Evolutionary conservation across 2,797 vertebrate genomes (phyloP).

Genomic region (Rhinophrynus dorsalis): DNA sequence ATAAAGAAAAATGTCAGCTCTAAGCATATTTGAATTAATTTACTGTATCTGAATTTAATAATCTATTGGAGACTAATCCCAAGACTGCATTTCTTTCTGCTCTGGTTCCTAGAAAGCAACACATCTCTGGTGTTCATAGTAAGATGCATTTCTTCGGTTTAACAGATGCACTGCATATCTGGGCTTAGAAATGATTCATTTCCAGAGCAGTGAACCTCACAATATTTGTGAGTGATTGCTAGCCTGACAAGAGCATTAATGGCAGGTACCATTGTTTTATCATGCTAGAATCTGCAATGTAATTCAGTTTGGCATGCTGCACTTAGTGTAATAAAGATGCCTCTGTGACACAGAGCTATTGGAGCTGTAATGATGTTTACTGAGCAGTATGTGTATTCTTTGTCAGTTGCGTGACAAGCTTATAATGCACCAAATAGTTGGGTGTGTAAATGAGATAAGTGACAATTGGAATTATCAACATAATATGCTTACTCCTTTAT

Average conservation of each 20-base stretch:
- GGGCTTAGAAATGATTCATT: conserved; percentile 36
- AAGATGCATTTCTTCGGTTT: conserved; percentile 10
- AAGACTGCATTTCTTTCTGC: no score
- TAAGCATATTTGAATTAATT: no score
- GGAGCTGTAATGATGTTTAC: conserved; percentile 30
- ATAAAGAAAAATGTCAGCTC: no score
- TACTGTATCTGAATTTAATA: no score
- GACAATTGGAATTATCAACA: conserved; percentile 25
- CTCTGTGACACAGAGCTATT: not conserved
- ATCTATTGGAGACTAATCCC: no score
- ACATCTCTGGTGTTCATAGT: not conserved
- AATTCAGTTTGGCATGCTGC: conserved; percentile 31
- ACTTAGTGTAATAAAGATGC: conserved; percentile 27
- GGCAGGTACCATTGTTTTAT: conserved; percentile 36
- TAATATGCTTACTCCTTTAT: conserved; percentile 5
- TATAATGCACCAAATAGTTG: conserved; percentile 22
- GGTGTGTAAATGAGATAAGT: conserved; percentile 25
- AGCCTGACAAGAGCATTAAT: conserved; percentile 36
- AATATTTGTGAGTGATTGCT: conserved; percentile 39
- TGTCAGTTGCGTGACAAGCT: conserved; percentile 21
- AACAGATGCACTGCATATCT: conserved; percentile 13
- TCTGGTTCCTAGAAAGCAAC: not conserved
- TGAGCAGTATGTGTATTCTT: conserved; percentile 5
- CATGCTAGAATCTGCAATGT: conserved; percentile 20
- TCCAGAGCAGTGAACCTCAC: conserved; percentile 23